Percentiles rank a stretch among this genome's conserved stretches.
Evolutionary conservation across 2,888 invertebrate genomes (phyloP).

Genomic region (Aproaerema taeniolella): DNA sequence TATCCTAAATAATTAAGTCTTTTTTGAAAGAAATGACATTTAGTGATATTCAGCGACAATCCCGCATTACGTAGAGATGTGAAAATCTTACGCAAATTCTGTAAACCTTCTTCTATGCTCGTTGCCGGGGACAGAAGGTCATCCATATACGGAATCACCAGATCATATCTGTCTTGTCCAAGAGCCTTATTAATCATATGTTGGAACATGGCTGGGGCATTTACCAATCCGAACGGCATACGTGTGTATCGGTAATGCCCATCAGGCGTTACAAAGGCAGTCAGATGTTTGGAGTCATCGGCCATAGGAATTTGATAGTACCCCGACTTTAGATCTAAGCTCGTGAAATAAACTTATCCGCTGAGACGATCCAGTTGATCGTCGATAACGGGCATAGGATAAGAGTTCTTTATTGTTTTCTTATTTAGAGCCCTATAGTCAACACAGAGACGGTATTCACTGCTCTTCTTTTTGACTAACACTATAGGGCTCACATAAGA

Average conservation of each 20-base stretch:
- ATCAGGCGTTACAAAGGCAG: too few relatives aligned
- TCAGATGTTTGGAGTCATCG: too few relatives aligned
- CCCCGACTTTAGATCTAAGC: neutral
- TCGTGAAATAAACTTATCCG: neutral
- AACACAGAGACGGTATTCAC: slow-evolving; percentile 24
- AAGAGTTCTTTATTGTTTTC: slow-evolving; percentile 25
- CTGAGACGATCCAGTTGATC: neutral
- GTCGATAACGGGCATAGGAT: slow-evolving; percentile 4
- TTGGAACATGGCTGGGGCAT: neutral
- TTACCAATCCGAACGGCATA: neutral
- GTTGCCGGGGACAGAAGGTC: slow-evolving; percentile 2
- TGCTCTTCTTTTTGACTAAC: slow-evolving; percentile 18
- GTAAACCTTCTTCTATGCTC: neutral
- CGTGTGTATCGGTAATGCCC: neutral
- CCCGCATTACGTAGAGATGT: neutral
- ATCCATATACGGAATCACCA: slow-evolving; percentile 8
- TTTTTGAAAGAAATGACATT: slow-evolving; percentile 4
- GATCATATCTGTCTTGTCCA: neutral
- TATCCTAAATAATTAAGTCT: slow-evolving; percentile 2
- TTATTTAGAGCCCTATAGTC: slow-evolving; percentile 19
- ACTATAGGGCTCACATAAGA: slow-evolving; percentile 28
- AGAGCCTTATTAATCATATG: neutral
- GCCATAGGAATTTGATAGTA: too few relatives aligned
- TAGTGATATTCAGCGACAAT: slow-evolving; percentile 1
- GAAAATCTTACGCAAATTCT: neutral